Conservation (phyloP, 92 coral and sea anemone species). For the Phenganax marumi region DNA sequence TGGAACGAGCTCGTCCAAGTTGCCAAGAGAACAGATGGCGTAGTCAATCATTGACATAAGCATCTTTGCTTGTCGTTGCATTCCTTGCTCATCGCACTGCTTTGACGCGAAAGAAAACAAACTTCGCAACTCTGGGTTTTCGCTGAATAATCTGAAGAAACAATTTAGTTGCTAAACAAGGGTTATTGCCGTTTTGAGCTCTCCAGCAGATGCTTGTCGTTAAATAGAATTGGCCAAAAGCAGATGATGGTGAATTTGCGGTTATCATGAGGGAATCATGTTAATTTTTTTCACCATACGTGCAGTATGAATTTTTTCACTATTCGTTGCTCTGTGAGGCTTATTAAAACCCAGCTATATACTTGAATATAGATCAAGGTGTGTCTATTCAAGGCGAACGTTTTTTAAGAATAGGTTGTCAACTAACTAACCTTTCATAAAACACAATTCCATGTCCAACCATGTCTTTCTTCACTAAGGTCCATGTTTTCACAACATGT, state of each 20-base stretch:
- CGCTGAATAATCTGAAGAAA: slow-evolving; percentile 11
- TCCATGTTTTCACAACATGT: slow-evolving; percentile 9
- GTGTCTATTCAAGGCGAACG: neutral
- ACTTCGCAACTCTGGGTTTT: slow-evolving; percentile 26
- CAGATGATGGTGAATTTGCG: too few species aligned
- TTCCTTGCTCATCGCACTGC: neutral
- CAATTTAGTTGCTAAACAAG: neutral
- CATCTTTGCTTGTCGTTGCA: slow-evolving; percentile 19
- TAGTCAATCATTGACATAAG: slow-evolving; percentile 46
- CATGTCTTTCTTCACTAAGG: slow-evolving; percentile 18
- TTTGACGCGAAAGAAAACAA: slow-evolving; percentile 24
- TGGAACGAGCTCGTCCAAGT: slow-evolving; percentile 20
- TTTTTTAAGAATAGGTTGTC: neutral
- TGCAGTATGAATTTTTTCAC: too few species aligned
- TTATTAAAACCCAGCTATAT: too few species aligned
- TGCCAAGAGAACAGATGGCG: slow-evolving; percentile 35
- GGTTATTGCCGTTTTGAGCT: too few species aligned
- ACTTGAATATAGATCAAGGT: too few species aligned
- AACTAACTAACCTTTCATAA: neutral
- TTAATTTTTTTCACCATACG: too few species aligned
- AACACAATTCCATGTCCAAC: slow-evolving; percentile 4
- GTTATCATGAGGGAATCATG: too few species aligned
- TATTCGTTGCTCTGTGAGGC: too few species aligned
- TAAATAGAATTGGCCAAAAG: too few species aligned
- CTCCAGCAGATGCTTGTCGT: too few species aligned